Base-by-base conservation (phyloP, 23 tunicate genomes). In the Phallusia fumigata region DNA sequence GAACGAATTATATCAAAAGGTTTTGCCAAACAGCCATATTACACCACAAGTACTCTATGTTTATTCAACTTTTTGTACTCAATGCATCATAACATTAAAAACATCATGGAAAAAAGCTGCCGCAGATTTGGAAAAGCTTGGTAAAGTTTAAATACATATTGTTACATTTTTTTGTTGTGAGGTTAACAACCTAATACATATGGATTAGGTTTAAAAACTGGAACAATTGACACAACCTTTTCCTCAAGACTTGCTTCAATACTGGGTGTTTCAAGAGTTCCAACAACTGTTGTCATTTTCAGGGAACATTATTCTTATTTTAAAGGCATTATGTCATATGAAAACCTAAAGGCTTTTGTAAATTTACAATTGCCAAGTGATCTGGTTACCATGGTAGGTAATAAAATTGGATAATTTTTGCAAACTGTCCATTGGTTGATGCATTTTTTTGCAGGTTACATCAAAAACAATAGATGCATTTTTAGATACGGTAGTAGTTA, bases 11-110 rank as follows among this genome's bases (percentile, higher is more conserved):
- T 76, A 77, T 50, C 75, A 83, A 11, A 47, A 81, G 30, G 86
- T 92, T 19, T 32, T 92, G 30, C 97, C 97, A 33, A 77, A 87
- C 73, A 86, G 97, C 53, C 82, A 92, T 52, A 72, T 79, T 64
- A 87, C 90, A 11, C 97, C 97, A 8, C 97, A 92, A 84, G 76
- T 92, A 12, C 65, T 92, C 21, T 92, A 87, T 80, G 91, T 92
- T 51, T 92, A 92, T 50, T 87, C 91, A 30, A 87, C 91, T 21
- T 92, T 92, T 36, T 92, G 90, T 84, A 85, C 82, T 0, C 87
- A 85, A 50, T 87, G 91, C 52, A 92, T 92, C 33, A 72, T 79
- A 21, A 88, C 86, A 76, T 65, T 92, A n/a, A 92, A 74, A 52
- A 53, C 91, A 36, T 79, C 97, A 31, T 92, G 97, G 97, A 80